Base-by-base conservation (phyloP, 2,888 invertebrate species). In the Diachrysia chrysitis region DNA sequence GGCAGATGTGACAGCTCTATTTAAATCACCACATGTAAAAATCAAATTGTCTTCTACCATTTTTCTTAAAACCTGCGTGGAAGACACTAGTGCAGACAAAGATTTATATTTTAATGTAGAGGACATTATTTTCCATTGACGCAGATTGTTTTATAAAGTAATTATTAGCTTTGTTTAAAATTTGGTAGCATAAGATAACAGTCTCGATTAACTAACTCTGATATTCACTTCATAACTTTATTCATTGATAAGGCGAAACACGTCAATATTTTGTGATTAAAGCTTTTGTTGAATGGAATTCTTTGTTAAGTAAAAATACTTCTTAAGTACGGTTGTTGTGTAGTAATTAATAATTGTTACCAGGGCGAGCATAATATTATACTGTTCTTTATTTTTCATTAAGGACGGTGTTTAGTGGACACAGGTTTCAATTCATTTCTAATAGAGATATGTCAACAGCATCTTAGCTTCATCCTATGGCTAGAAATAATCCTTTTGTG, bases 401-500 rank as follows among this genome's bases (percentile, higher is more conserved):
- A 14, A 2, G 35, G 35, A 12, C 10, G 35, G 35, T 35, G 14
- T 35, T 0, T 35, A 14, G 10, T 35, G 7, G 35, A 35, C 35
- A 10, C 1, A 14, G 12, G 35, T 35, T 35, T 14, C 2, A 25
- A 25, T 25, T 25, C 25, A 32, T 37, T 37, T 37, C 37, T 37
- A 14, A 23, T 16, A 16, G 12, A 14, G 3, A 23, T 12, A 21
- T 23, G 19, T 19, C 19, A 23, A 19, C 16, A 53, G 53, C 14
- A 17, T 9, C 21, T 54, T 23, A 16, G 29, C 12, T 5, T 48
- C 16, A 71, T 3, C 17, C 35, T 21, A 16, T 57, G n/a, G 17
- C 37, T 48, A 48, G 14, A 67, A 37, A 58, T 73, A 73, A 58
- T 51, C 58, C 71, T 58, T 37, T 73, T 73, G 58, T 56, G 55